Base-by-base conservation (phyloP, 2,888 invertebrate genomes). In the Meloe dianella region DNA sequence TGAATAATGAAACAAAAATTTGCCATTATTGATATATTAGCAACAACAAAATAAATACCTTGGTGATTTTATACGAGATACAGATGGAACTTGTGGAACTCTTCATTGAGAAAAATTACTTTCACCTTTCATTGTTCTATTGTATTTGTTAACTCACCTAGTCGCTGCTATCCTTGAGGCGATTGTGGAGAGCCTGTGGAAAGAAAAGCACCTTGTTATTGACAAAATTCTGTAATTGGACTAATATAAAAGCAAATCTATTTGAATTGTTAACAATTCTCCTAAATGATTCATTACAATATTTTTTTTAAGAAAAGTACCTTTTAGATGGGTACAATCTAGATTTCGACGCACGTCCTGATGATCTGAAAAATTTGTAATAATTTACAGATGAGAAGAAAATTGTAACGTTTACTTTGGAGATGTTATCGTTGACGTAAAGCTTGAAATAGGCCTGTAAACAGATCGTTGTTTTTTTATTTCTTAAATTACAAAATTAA, bases 101-200 rank as follows among this genome's bases (percentile, higher is more conserved):
- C 71, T 71, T 30, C 9, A 61, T 38, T 32, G n/a, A 63, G 2
- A n/a, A 24, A 54, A 47, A 41, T 7, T 22, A 22, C 4, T 10
- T 17, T 17, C 12, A 22, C 24, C 5, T 4, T n/a, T 9, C 3
- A 56, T 57, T 29, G 17, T n/a, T 30, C 56, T 41, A 38, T 17
- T 41, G 5, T 5, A 17, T 41, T 17, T n/a, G 32, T 35, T 12
- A 9, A 63, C 71, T 74, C 64, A 77, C 77, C 75, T 75, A 56
- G 75, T 65, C 22, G 71, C 71, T 32, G 75, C 65, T 70, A 77
- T 74, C 71, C 72, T 75, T 69, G 75, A 75, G n/a, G 75, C 67
- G 32, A 75, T 65, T 47, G 72, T 65, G 51, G 76, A 69, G 10
- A 77, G 66, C 63, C 76, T 76, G 67, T 73, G 73, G 67, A 60